Evolutionary conservation across 1,140 invertebrate species (phyloP).

Genomic region (Xylocopa sonorina): DNA sequence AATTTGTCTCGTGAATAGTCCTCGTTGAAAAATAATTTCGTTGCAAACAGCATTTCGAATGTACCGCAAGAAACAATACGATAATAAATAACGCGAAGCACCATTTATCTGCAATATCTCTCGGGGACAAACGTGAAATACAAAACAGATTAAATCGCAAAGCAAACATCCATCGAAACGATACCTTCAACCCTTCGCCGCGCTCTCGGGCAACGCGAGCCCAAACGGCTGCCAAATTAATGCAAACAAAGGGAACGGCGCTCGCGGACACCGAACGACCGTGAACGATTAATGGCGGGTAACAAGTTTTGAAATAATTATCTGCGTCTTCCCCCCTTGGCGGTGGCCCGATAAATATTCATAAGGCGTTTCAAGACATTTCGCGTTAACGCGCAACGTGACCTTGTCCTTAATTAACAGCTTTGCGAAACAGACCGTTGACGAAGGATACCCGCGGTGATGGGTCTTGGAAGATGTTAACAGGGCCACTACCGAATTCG

Average conservation of each 20-base stretch:
- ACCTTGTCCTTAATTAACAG: slow-evolving; percentile 64
- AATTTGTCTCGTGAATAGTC: too few species aligned
- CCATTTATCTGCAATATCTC: too few species aligned
- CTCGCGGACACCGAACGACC: slow-evolving; percentile 2
- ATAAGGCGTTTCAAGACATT: slow-evolving; percentile 62
- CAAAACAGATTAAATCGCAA: neutral
- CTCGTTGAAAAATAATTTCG: too few species aligned
- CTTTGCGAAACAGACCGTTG: slow-evolving; percentile 55
- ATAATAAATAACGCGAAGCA: too few species aligned
- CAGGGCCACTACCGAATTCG: too few species aligned
- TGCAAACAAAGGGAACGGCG: neutral
- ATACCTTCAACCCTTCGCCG: too few species aligned
- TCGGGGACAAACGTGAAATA: too few species aligned
- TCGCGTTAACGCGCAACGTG: slow-evolving; percentile 54
- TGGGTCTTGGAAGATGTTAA: too few species aligned
- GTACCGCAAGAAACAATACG: too few species aligned
- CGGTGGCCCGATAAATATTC: slow-evolving; percentile 57
- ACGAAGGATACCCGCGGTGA: slow-evolving; percentile 21
- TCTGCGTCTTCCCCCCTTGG: slow-evolving; percentile 11
- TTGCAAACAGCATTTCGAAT: too few species aligned
- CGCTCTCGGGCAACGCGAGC: too few species aligned
- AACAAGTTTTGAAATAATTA: slow-evolving; percentile 55
- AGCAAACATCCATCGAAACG: too few species aligned
- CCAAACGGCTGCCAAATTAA: neutral
- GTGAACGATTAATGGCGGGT: slow-evolving; percentile 41